phyloP scores from a whole-genome alignment of 2,113 vertebrate species.

The Macrotis lagotis region DNA sequence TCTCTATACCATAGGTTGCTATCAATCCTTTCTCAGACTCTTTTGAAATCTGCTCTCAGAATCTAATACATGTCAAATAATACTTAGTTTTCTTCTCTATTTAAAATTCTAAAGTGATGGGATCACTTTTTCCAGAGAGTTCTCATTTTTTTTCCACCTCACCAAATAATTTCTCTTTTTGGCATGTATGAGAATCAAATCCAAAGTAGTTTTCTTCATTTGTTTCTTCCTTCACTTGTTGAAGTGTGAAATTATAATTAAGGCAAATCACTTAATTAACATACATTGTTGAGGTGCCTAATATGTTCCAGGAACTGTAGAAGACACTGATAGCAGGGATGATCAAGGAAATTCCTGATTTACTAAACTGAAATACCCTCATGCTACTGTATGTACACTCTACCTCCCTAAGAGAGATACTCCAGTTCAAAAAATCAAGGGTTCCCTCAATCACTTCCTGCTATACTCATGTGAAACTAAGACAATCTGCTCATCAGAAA shows the following conservation, averaged over 20 bases:
- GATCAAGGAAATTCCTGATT: background rate
- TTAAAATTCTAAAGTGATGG: too few relatives aligned
- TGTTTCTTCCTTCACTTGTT: background rate
- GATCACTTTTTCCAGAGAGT: too few relatives aligned
- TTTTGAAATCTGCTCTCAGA: background rate
- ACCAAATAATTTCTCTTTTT: too few relatives aligned
- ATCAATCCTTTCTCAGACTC: background rate
- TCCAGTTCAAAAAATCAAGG: background rate
- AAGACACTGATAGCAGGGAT: background rate
- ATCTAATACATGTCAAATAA: background rate
- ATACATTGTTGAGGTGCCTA: background rate
- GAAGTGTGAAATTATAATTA: background rate
- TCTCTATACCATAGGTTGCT: background rate
- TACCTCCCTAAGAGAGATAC: background rate
- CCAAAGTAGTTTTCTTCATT: background rate
- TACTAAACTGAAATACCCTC: background rate
- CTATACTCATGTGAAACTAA: background rate
- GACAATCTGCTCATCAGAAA: background rate
- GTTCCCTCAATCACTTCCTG: background rate
- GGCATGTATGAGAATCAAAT: background rate
- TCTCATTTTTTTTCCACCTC: too few relatives aligned
- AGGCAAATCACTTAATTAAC: background rate
- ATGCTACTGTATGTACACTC: background rate
- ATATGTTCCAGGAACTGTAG: background rate
- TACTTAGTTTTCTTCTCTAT: too few relatives aligned